phyloP scores from a whole-genome alignment of 2,888 invertebrate species.

The Ypsolopha sequella region DNA sequence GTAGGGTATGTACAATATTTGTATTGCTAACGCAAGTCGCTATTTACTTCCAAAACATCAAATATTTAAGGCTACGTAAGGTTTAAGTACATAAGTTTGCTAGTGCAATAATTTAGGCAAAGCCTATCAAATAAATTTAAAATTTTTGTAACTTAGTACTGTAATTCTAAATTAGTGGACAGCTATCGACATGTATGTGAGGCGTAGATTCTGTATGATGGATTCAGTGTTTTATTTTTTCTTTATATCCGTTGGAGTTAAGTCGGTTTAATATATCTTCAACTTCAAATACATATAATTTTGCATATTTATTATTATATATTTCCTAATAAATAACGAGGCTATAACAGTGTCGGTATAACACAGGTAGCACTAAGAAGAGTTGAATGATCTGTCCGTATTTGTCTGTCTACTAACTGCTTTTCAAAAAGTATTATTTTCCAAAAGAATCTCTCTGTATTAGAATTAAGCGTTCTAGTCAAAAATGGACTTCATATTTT shows the following conservation, averaged over 20 bases:
- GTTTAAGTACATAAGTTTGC: slow-evolving; percentile 46
- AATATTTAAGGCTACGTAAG: slow-evolving; percentile 37
- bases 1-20: slow-evolving; percentile 13
- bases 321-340: slow-evolving; percentile 42
- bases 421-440: slow-evolving; percentile 57
- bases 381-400: slow-evolving; percentile 24
- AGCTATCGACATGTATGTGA: neutral
- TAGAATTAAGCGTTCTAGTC: slow-evolving; percentile 67
- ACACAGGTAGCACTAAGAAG: slow-evolving; percentile 42
- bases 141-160: slow-evolving; percentile 55
- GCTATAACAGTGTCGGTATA: slow-evolving; percentile 43
- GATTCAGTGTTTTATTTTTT: no score
- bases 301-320: neutral
- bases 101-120: slow-evolving; percentile 68
- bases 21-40: slow-evolving; percentile 12
- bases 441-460: slow-evolving; percentile 67
- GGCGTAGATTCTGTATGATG: neutral
- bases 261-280: neutral
- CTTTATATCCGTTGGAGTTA: neutral
- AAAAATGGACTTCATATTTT: slow-evolving; percentile 45
- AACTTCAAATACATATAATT: neutral
- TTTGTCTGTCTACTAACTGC: slow-evolving; percentile 17
- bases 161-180: slow-evolving; percentile 39
- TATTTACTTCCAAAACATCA: slow-evolving; percentile 47
- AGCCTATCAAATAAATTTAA: slow-evolving; percentile 56